phyloP scores from a whole-genome alignment of 2,888 invertebrate species.

The Orchestes rusci region DNA sequence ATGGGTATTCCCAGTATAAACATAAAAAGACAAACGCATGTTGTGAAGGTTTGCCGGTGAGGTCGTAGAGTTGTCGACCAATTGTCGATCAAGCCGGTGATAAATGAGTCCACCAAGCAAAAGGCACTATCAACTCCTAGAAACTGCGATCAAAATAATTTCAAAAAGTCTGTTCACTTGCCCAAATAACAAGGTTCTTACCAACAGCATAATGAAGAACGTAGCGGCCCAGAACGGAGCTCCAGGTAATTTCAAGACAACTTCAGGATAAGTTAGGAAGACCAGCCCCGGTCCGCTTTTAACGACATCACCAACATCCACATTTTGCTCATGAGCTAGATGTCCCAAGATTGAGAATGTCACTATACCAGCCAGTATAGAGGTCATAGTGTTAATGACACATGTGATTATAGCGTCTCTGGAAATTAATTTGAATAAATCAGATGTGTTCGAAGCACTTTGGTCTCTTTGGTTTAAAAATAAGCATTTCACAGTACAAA shows the following conservation, averaged over 20 bases:
- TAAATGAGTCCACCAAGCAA: conserved; percentile 57
- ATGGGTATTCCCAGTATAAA: conserved; percentile 82
- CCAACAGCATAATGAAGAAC: conserved; percentile 67
- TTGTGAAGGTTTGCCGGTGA: conserved; percentile 59
- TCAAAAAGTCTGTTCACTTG: not conserved
- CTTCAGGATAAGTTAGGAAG: conserved; percentile 69
- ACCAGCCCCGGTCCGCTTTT: conserved; percentile 65
- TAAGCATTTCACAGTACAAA: not conserved
- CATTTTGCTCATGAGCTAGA: conserved; percentile 51
- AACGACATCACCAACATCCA: conserved; percentile 48
- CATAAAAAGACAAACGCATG: conserved; percentile 68
- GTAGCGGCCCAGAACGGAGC: conserved; percentile 64
- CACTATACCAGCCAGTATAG: conserved; percentile 66
- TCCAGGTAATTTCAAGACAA: conserved; percentile 63
- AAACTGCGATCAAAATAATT: conserved; percentile 45
- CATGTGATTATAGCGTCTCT: conserved; percentile 68
- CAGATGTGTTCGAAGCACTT: too few species aligned
- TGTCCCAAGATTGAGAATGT: conserved; percentile 71
- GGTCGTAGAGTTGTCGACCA: conserved; percentile 51
- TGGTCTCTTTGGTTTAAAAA: too few species aligned
- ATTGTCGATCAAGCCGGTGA: conserved; percentile 53
- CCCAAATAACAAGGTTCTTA: conserved; percentile 32
- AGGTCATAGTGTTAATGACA: conserved; percentile 63
- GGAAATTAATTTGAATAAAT: conserved; percentile 23
- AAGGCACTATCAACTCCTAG: conserved; percentile 70